Conservation (phyloP, 2,797 vertebrate species). For the Lepilemur ruficaudatus region DNA sequence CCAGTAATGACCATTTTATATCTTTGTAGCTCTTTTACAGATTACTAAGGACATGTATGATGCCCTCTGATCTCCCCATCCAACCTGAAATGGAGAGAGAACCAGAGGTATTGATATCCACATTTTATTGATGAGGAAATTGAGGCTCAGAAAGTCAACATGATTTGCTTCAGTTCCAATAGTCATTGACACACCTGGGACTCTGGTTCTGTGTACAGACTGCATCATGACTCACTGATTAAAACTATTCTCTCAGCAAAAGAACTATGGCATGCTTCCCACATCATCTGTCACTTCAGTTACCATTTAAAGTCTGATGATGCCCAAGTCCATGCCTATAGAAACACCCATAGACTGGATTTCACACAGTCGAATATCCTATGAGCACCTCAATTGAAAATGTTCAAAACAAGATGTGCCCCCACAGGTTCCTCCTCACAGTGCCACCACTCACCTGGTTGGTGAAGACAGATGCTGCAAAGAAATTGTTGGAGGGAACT, state of each 20-base stretch:
- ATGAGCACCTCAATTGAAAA: background rate
- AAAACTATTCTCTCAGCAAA: background rate
- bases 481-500: background rate
- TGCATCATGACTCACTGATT: background rate
- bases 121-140: background rate
- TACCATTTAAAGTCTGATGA: background rate
- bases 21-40: background rate
- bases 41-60: background rate
- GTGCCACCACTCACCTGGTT: background rate
- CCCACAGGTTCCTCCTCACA: background rate
- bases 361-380: background rate
- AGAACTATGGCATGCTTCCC: background rate
- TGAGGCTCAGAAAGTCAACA: background rate
- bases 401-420: background rate
- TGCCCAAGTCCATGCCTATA: background rate
- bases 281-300: background rate
- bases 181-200: background rate
- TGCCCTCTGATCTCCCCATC: background rate
- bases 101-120: background rate
- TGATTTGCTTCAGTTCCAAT: background rate
- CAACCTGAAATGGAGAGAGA: background rate
- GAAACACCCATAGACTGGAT: background rate
- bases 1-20: background rate
- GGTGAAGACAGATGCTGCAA: background rate
- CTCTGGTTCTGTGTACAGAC: background rate